Base-by-base conservation (phyloP, 2,888 invertebrate genomes). In the Uropetala carovei region DNA sequence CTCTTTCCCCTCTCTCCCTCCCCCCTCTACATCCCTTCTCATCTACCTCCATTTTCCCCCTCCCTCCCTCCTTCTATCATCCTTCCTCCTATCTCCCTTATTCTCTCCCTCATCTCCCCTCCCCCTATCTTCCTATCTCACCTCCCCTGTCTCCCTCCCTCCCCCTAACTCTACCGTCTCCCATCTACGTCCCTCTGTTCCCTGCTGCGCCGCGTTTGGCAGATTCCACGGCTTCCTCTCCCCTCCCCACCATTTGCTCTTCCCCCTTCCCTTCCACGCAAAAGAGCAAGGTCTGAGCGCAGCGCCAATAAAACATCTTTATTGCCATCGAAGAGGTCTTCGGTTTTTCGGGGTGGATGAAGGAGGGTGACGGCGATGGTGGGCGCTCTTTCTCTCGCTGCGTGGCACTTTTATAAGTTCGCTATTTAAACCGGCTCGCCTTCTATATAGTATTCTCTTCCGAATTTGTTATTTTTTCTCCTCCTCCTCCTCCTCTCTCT, bases 271-370 rank as follows among this genome's bases (percentile, higher is more conserved):
- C 30, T 27, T n/a, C n/a, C n/a, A n/a, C n/a, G 82, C 27, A 11
- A 9, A 11, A 56, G 22, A 59, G 85, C 68, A 68, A 27, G 82
- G 16, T 7, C 9, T 16, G 30, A 14, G 59, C n/a, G 85, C 85
- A 85, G 16, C 57, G 58, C 86, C 86, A 86, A 86, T 86, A 86
- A 86, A 86, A 86, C 86, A 86, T 86, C 86, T 86, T 86, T 86
- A 86, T 86, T 86, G 86, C 86, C 86, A 86, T 86, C 86, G 86
- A 86, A 86, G 27, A 60, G 86, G 86, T 30, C 59, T 85, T 85
- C 85, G 59, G 59, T 85, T 85, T 60, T 30, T 22, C 30, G 58
- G 59, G 86, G 86, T 86, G 58, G 58, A 14, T 85, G 14, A 22
- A 14, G 22, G 75, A n/a, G 75, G 75, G 43, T 5, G 86, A 27